Evolutionary conservation across 2,888 invertebrate genomes (phyloP), one percentile per base, ranked within the genome.

Genomic region (Thymelicus lineola): DNA sequence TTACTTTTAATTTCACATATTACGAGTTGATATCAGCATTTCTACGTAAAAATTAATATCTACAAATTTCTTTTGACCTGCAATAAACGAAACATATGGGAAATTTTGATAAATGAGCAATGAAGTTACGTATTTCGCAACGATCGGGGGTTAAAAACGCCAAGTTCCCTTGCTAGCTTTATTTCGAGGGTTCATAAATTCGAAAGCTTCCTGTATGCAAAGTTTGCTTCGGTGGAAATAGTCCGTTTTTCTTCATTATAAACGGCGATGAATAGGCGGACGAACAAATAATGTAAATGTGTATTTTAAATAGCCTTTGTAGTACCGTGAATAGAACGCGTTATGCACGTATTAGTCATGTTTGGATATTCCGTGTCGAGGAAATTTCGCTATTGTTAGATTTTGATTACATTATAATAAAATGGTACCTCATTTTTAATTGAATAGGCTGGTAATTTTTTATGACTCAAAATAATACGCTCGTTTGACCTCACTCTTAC

Each of bases 171-270:
- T 12, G 46, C 53, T 20, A 36, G 46, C 36, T 15, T 53, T 69
- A 48, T 69, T 63, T 69, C 58, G 57, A 69, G 45, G 63, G 58
- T 63, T 69, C 68, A 69, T 69, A 69, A 69, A 69, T 68, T 68
- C 53, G 68, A 63, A 46, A 69, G 58, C 72, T 73, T 74, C 74
- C 69, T 61, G 71, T 66, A 69, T 69, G 68, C 68, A 69, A 69
- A 69, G 57, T 69, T 69, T 57, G 46, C 58, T 58, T 58, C 38
- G 63, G 20, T 69, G 63, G 46, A 69, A 69, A 69, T 69, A 63
- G 63, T 69, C 69, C 69, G 63, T 58, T 69, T 63, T 69, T 69
- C 69, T 69, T 69, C 63, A 69, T 69, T 69, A 69, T 69, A 48
- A 69, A 61, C n/a, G 58, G 69, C 69, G 58, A 69, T 69, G 69